phyloP scores from a whole-genome alignment of 2,888 invertebrate species.

The Chrysolina oricalcia region DNA sequence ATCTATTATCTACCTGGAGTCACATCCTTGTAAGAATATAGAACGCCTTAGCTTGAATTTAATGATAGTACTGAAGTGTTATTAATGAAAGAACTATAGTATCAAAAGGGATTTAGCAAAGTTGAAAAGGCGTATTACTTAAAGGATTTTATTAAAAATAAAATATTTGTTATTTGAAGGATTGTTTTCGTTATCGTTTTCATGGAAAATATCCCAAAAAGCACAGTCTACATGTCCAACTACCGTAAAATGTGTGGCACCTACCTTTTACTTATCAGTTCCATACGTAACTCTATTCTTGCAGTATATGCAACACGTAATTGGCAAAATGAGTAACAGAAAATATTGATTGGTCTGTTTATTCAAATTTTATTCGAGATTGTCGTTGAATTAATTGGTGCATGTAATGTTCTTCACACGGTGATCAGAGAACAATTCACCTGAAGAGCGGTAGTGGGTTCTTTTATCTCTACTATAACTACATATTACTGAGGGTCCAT shows the following conservation, averaged over 20 bases:
- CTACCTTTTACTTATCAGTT: not conserved
- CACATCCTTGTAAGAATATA: too few species aligned
- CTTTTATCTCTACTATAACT: too few species aligned
- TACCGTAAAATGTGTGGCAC: not conserved
- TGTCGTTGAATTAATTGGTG: not conserved
- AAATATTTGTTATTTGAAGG: too few species aligned
- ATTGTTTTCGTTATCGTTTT: not conserved
- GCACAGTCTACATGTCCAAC: not conserved
- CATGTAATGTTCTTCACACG: not conserved
- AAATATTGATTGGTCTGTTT: not conserved
- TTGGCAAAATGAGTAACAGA: not conserved
- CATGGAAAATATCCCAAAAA: not conserved
- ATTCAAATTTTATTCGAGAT: not conserved
- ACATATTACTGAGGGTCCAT: too few species aligned
- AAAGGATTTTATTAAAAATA: too few species aligned
- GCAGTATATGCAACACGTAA: not conserved
- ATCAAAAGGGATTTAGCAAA: too few species aligned
- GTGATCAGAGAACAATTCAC: not conserved
- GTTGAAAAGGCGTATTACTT: too few species aligned
- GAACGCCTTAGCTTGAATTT: too few species aligned
- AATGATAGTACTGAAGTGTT: too few species aligned
- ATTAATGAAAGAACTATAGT: too few species aligned
- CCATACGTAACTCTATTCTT: not conserved
- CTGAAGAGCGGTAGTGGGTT: too few species aligned
- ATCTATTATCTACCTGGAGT: too few species aligned